phyloP scores from a whole-genome alignment of 2,113 vertebrate genomes.

The Nothocercus julius region DNA sequence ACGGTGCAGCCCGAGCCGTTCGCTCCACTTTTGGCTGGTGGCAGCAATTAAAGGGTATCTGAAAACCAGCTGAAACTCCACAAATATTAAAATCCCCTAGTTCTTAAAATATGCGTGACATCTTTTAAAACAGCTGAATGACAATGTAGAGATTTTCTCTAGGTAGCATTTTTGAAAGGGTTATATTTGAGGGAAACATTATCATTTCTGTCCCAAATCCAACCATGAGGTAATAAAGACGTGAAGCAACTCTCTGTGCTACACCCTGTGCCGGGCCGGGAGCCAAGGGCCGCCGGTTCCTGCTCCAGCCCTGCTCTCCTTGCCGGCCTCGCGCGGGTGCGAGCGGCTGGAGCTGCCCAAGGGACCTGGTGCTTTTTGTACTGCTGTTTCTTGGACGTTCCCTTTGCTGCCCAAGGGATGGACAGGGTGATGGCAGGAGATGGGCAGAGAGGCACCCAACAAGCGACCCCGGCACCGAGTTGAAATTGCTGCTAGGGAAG shows the following conservation, averaged over 20 bases:
- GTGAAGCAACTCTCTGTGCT: neutral
- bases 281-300: constrained; percentile 22
- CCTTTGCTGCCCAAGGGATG: neutral
- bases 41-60: neutral
- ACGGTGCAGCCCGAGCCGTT: no score
- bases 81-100: constrained; percentile 23
- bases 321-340: neutral
- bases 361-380: neutral
- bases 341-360: neutral
- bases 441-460: no score
- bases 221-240: neutral
- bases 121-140: neutral
- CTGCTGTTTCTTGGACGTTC: neutral
- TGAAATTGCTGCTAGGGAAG: neutral
- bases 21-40: neutral
- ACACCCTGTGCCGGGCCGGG: constrained; percentile 7
- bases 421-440: no score
- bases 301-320: constrained; percentile 1
- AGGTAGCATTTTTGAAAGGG: neutral
- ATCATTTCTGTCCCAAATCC: constrained; percentile 11
- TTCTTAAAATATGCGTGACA: neutral
- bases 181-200: neutral
- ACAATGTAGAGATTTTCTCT: neutral
- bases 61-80: neutral
- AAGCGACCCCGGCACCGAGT: no score